phyloP scores from a whole-genome alignment of 2,888 invertebrate genomes.

The Acrocyrtus sp. region DNA sequence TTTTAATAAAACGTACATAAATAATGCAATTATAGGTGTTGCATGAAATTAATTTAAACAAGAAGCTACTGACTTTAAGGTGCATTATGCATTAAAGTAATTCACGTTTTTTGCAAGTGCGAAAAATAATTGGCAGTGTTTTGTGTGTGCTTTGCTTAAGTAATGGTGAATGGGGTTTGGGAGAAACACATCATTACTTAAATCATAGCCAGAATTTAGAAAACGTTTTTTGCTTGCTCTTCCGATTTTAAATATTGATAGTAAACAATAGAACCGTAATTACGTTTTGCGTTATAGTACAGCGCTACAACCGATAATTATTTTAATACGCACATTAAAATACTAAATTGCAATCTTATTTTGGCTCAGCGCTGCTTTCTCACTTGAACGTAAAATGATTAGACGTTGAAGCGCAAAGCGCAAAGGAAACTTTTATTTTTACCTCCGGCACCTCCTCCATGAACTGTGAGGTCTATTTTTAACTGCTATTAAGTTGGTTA shows the following conservation, averaged over 20 bases:
- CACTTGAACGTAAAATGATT: no score
- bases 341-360: no score
- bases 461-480: background rate
- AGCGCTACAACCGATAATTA: background rate
- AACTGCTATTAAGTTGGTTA: no score
- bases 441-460: slow-evolving; percentile 21
- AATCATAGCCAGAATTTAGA: slow-evolving; percentile 28
- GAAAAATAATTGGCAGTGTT: no score
- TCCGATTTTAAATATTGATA: slow-evolving; percentile 37
- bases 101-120: no score
- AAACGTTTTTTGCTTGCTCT: slow-evolving; percentile 30
- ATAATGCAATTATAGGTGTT: slow-evolving; percentile 19
- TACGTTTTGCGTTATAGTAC: slow-evolving; percentile 1
- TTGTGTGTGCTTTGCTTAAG: no score
- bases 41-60: slow-evolving; percentile 17
- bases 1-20: no score
- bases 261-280: slow-evolving; percentile 27
- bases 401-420: background rate
- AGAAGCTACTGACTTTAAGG: slow-evolving; percentile 8
- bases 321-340: no score
- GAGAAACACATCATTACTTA: slow-evolving; percentile 1
- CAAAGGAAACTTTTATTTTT: background rate
- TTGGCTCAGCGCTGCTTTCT: no score
- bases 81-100: background rate
- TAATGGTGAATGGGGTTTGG: no score